These are phyloP conservation scores for Cariama cristata DNA, from an alignment of 2,113 vertebrate genomes.

Conservation along the genomic window DNA sequence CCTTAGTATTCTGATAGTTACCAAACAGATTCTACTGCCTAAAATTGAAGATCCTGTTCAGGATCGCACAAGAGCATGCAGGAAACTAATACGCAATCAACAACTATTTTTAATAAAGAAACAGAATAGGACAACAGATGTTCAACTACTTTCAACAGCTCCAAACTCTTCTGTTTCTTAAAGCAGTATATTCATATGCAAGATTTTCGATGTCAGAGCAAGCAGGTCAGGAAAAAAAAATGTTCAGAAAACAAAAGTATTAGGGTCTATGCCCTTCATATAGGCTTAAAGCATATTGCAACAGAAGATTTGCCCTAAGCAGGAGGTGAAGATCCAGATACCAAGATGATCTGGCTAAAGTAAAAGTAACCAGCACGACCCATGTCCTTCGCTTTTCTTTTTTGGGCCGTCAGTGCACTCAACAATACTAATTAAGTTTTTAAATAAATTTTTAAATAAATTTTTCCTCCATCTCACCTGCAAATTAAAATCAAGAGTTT, in stretches of 20 bases:
- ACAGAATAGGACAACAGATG: not conserved
- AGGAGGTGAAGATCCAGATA: not conserved
- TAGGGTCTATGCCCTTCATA: not conserved
- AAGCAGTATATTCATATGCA: not conserved
- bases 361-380: not conserved
- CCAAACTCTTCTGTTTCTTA: not conserved
- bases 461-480: not conserved
- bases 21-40: not conserved
- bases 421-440: not conserved
- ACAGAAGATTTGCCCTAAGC: not conserved
- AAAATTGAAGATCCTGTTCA: not conserved
- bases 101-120: not conserved
- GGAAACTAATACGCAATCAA: not conserved
- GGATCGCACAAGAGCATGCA: not conserved
- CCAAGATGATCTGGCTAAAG: not conserved
- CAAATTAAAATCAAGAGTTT: not conserved
- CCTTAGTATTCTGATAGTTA: not conserved
- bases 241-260: not conserved
- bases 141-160: not conserved
- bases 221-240: not conserved
- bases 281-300: not conserved
- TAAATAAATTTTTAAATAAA: not conserved
- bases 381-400: not conserved
- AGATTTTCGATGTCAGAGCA: not conserved
- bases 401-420: not conserved